phyloP scores from a whole-genome alignment of 1,140 invertebrate genomes.

The Ooceraea biroi region DNA sequence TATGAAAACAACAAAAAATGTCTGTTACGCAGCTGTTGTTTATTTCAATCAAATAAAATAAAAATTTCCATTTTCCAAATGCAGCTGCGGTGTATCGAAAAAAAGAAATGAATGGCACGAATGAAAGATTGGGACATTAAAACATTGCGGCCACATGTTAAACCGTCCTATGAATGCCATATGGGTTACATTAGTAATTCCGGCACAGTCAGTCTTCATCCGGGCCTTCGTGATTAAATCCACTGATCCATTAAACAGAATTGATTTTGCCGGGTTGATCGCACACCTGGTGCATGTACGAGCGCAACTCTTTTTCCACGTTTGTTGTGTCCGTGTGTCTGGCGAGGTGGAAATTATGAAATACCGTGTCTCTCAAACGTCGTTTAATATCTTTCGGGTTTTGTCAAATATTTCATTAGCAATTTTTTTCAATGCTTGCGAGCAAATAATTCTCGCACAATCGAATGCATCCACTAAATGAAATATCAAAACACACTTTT shows the following conservation, averaged over 20 bases:
- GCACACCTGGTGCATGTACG: slow-evolving; percentile 18
- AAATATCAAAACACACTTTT: slow-evolving; percentile 1
- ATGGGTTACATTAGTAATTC: slow-evolving; percentile 29
- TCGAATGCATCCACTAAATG: not conserved
- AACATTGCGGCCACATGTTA: slow-evolving; percentile 16
- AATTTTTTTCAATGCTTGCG: slow-evolving; percentile 19
- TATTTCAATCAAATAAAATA: slow-evolving; percentile 22
- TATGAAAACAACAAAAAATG: not conserved
- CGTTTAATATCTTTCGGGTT: slow-evolving; percentile 24
- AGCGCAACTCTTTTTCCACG: not conserved
- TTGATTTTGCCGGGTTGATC: slow-evolving; percentile 35
- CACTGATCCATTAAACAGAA: slow-evolving; percentile 30
- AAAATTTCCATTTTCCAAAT: slow-evolving; percentile 12
- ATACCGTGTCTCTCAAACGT: slow-evolving; percentile 22
- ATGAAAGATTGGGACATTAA: not conserved
- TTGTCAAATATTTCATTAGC: slow-evolving; percentile 33
- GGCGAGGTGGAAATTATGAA: slow-evolving; percentile 41
- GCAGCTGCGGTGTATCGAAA: not conserved
- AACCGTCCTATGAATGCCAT: slow-evolving; percentile 19
- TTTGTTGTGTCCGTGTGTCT: not conserved
- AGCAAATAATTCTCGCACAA: not conserved
- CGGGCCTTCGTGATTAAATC: slow-evolving; percentile 40
- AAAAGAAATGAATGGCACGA: not conserved
- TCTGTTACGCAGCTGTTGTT: not conserved
- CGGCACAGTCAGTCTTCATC: not conserved